Percentiles rank a stretch among this genome's conserved stretches.
phyloP scores from a whole-genome alignment of 2,888 invertebrate genomes.

The Synanthedon vespiformis region DNA sequence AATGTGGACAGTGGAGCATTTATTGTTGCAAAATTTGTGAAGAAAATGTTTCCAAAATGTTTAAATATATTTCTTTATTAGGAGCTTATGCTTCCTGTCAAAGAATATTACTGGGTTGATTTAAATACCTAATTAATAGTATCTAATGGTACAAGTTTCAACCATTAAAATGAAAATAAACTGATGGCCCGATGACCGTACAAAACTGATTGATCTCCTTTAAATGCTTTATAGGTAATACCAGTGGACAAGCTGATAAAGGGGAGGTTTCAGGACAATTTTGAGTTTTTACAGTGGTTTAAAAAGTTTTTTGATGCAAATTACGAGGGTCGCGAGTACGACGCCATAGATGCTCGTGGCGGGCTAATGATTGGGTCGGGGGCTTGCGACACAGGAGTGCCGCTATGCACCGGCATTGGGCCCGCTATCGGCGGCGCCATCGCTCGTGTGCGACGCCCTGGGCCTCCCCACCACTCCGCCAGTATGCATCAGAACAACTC shows the following conservation, averaged over 20 bases:
- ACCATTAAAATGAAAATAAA: too few relatives aligned
- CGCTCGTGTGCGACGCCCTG: slow-evolving; percentile 22
- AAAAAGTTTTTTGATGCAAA: slow-evolving; percentile 99
- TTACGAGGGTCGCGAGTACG: slow-evolving; percentile 97
- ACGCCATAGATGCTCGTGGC: slow-evolving; percentile 89
- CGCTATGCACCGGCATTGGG: slow-evolving; percentile 35
- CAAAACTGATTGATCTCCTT: not conserved
- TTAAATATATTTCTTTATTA: too few relatives aligned
- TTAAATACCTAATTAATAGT: too few relatives aligned
- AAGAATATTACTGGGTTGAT: too few relatives aligned
- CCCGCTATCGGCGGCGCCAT: slow-evolving; percentile 10
- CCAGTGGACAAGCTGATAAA: slow-evolving; percentile 99
- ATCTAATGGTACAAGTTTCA: too few relatives aligned
- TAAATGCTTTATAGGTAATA: slow-evolving; percentile 86
- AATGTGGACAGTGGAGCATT: too few relatives aligned
- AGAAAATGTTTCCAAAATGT: too few relatives aligned
- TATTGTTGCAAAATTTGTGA: too few relatives aligned
- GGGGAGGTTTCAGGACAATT: slow-evolving; percentile 99
- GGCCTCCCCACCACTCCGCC: slow-evolving; percentile 24
- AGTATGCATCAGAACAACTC: slow-evolving; percentile 27
- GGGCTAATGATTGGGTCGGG: slow-evolving; percentile 84
- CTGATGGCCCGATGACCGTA: too few relatives aligned
- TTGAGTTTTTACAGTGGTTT: slow-evolving; percentile 99
- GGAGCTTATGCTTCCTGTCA: too few relatives aligned
- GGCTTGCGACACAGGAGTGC: slow-evolving; percentile 64